These are phyloP conservation scores for Antechinus flavipes DNA, from an alignment of 2,113 vertebrate genomes.

Conservation along the genomic window DNA sequence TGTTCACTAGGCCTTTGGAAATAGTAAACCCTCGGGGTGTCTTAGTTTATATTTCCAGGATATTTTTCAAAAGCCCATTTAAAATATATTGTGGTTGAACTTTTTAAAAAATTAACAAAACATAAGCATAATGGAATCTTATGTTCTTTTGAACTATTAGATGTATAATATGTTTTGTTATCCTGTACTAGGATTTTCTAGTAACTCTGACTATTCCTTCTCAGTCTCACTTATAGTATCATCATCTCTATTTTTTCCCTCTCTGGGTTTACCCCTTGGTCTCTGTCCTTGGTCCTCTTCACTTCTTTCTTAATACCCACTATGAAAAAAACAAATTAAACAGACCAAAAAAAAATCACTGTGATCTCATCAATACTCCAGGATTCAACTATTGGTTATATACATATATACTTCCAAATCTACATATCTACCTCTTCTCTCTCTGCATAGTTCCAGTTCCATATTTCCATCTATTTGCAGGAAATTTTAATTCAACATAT, in stretches of 20 bases:
- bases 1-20: conserved; percentile 32
- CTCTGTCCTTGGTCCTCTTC: neutral
- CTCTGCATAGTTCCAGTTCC: neutral
- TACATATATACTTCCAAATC: neutral
- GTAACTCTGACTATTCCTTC: neutral
- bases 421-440: neutral
- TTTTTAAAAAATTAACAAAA: neutral
- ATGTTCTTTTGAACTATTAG: neutral
- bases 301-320: too few species aligned
- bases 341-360: neutral
- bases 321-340: too few species aligned
- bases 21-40: neutral
- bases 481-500: neutral
- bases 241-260: neutral
- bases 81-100: neutral
- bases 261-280: neutral
- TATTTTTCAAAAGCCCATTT: neutral
- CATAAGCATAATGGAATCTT: neutral
- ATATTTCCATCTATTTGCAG: neutral
- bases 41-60: neutral
- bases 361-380: neutral
- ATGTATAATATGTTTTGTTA: neutral
- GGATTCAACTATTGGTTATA: neutral
- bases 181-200: neutral
- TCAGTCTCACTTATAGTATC: neutral